Evolutionary conservation across 2,113 vertebrate genomes (phyloP), one percentile per base, ranked within the genome.

Genomic region (Strix uralensis): DNA sequence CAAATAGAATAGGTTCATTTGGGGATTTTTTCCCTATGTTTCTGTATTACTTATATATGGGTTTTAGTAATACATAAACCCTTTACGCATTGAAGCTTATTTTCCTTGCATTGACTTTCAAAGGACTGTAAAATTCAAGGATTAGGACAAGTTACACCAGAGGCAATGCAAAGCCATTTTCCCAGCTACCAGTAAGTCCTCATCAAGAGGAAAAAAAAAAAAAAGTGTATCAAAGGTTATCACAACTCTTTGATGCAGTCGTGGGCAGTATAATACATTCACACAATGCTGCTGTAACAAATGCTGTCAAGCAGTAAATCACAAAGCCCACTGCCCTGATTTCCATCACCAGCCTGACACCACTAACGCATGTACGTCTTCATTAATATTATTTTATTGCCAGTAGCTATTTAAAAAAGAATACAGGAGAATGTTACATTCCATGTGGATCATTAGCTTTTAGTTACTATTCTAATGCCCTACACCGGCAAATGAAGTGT

Each of bases 331-430:
- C 47, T 15, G 40, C 58, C 91, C 27, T 59, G 86, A 97, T 96
- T 96, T 92, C 70, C 85, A 93, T 91, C 95, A 84, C 79, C 73
- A 83, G 69, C 86, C 70, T 97, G 92, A 91, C 93, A 96, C 21
- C 71, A 80, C 88, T 96, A 96, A 72, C 94, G 73, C 65, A 81
- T 71, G 83, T 89, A 97, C 10, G 12, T 97, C 96, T 98, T 98
- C 97, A 98, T 98, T 98, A 98, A 97, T 97, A 97, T 95, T 97
- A 86, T 96, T 98, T 97, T 95, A 97, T 88, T 88, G 97, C 97
- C 91, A 62, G 42, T 58, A 93, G 97, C 94, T 97, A 95, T 95
- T 98, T 96, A 96, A 96, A 97, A 96, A 88, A 94, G 72, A 98
- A 97, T 85, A 80, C 91, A 94, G 81, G 94, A 96, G 94, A 97